phyloP scores from a whole-genome alignment of 2,797 vertebrate genomes.

The Staurois parvus region DNA sequence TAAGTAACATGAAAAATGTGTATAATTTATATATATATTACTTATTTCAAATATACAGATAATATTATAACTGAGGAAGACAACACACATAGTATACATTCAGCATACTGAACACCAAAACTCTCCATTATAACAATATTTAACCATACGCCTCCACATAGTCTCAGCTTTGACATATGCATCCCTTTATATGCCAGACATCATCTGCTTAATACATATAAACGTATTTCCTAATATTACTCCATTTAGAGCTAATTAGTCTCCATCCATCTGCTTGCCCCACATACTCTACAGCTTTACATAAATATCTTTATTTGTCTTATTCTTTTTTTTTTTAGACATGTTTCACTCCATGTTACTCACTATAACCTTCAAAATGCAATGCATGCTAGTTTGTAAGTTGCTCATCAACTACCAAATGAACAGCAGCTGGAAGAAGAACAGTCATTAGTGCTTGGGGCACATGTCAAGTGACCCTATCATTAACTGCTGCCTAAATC shows the following conservation, averaged over 20 bases:
- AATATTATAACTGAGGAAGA: not conserved
- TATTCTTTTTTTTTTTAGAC: no score
- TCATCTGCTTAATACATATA: not conserved
- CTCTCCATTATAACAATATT: constrained; percentile 4
- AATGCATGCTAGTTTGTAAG: no score
- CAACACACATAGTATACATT: not conserved
- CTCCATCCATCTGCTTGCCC: constrained; percentile 7
- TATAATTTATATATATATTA: not conserved
- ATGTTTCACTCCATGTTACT: no score
- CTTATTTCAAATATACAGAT: not conserved
- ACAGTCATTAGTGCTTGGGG: no score
- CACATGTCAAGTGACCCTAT: no score
- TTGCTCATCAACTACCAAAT: no score
- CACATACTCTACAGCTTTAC: no score
- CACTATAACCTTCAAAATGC: no score
- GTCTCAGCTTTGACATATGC: constrained; percentile 9
- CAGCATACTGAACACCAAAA: not conserved
- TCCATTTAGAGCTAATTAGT: not conserved
- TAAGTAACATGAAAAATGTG: not conserved
- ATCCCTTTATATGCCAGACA: not conserved
- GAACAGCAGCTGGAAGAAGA: no score
- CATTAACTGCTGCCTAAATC: no score
- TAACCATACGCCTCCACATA: not conserved
- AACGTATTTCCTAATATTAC: not conserved
- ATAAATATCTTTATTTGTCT: not conserved